Percentiles rank a stretch among this genome's conserved stretches.
Evolutionary conservation across 2,797 vertebrate genomes (phyloP).

Genomic region (Microcaecilia unicolor): DNA sequence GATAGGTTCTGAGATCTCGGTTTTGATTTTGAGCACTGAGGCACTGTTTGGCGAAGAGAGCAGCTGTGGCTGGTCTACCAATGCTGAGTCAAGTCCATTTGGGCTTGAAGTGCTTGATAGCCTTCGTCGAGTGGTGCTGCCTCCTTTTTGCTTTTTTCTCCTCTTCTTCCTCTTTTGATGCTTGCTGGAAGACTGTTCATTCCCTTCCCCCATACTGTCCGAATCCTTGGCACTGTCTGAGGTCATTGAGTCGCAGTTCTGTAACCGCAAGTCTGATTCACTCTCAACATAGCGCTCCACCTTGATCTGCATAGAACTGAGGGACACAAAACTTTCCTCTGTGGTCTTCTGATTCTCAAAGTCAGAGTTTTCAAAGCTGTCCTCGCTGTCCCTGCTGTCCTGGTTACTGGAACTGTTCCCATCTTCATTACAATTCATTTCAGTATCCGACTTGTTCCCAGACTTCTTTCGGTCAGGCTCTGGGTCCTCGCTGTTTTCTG

Average conservation of each 20-base stretch:
- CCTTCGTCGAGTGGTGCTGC: conserved; percentile 56
- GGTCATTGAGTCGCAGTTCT: conserved; percentile 68
- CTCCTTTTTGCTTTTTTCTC: conserved; percentile 92
- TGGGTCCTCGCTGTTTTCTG: conserved; percentile 83
- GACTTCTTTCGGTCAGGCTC: conserved; percentile 79
- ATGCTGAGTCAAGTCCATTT: conserved; percentile 60
- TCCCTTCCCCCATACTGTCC: conserved; percentile 59
- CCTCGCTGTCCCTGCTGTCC: conserved; percentile 92
- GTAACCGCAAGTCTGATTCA: conserved; percentile 71
- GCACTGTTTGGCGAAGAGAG: conserved; percentile 73
- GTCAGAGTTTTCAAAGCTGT: conserved; percentile 89
- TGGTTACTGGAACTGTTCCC: conserved; percentile 92
- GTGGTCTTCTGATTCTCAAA: conserved; percentile 77
- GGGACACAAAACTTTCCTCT: conserved; percentile 64
- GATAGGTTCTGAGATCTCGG: conserved; percentile 94
- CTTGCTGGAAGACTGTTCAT: conserved; percentile 63
- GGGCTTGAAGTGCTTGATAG: conserved; percentile 77
- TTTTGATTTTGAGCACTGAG: conserved; percentile 96
- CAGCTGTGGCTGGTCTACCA: conserved; percentile 76
- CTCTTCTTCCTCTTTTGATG: conserved; percentile 85
- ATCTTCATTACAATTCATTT: conserved; percentile 87
- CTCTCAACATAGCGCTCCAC: conserved; percentile 90
- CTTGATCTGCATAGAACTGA: conserved; percentile 92
- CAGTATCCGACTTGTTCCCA: conserved; percentile 77
- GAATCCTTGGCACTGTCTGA: conserved; percentile 75